These are phyloP conservation scores for Gadus chalcogrammus DNA, from an alignment of 2,113 vertebrate genomes.

Conservation along the genomic window DNA sequence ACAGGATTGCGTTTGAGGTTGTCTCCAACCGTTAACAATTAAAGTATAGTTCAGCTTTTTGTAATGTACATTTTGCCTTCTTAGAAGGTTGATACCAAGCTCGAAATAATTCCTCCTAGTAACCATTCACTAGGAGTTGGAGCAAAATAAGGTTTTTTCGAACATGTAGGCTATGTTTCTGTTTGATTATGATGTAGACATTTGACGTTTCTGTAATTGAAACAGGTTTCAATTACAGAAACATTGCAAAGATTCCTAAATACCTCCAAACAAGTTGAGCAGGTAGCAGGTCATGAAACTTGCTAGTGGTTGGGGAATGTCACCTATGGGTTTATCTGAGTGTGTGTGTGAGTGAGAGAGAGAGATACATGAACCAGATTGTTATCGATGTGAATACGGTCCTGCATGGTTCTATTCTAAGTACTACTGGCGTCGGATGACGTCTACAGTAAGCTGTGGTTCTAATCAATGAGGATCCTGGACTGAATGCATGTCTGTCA, in stretches of 20 bases:
- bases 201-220: not conserved
- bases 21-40: not conserved
- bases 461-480: too few species aligned
- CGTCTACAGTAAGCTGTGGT: too few species aligned
- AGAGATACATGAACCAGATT: not conserved
- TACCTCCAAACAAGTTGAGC: slow-evolving; percentile 62
- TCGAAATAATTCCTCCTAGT: not conserved
- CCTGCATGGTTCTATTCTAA: too few species aligned
- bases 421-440: too few species aligned
- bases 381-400: not conserved
- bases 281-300: slow-evolving; percentile 50
- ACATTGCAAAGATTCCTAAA: slow-evolving; percentile 20
- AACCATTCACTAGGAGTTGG: not conserved
- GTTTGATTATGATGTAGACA: not conserved
- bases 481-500: too few species aligned
- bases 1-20: not conserved
- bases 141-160: not conserved
- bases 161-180: too few species aligned
- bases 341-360: not conserved
- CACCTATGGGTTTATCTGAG: slow-evolving; percentile 4
- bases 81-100: not conserved
- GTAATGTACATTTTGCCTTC: not conserved
- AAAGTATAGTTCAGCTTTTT: not conserved
- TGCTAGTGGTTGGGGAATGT: slow-evolving; percentile 55
- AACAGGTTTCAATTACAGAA: slow-evolving; percentile 15